Conservation (phyloP, 2,888 invertebrate genomes). For the Metellina segmentata region DNA sequence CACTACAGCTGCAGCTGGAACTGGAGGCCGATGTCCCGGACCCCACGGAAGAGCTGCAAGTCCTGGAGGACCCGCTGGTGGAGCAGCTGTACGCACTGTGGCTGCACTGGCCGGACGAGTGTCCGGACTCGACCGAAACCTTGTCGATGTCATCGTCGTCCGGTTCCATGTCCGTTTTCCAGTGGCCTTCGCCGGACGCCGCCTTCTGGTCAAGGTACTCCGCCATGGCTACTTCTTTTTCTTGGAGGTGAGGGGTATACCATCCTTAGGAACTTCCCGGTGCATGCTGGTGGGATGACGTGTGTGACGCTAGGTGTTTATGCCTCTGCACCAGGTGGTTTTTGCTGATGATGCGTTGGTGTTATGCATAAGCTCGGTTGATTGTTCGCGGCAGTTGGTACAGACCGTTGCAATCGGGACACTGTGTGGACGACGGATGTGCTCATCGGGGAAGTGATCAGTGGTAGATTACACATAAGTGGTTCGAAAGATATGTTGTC, state of each 20-base stretch:
- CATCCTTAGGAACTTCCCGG: constrained; percentile 8
- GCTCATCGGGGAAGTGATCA: too few relatives aligned
- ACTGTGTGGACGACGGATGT: too few relatives aligned
- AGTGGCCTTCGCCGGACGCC: constrained; percentile 23
- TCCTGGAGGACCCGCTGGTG: constrained; percentile 61
- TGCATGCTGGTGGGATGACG: constrained; percentile 20
- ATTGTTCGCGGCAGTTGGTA: background rate
- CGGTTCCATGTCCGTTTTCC: constrained; percentile 71
- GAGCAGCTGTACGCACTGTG: constrained; percentile 72
- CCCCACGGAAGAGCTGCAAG: constrained; percentile 53
- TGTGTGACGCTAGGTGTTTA: background rate
- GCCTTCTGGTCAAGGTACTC: constrained; percentile 36
- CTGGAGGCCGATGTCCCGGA: constrained; percentile 15
- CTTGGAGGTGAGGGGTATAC: constrained; percentile 64
- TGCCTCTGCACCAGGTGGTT: background rate
- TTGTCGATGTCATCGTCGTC: constrained; percentile 70
- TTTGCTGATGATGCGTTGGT: background rate
- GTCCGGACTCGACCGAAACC: constrained; percentile 56
- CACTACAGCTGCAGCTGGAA: constrained; percentile 54
- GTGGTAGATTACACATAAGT: too few relatives aligned
- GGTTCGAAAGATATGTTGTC: constrained; percentile 7
- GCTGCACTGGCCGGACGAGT: constrained; percentile 49
- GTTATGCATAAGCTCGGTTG: constrained; percentile 52
- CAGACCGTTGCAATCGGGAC: background rate
- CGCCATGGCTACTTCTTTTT: constrained; percentile 58